Evolutionary conservation across 1,140 invertebrate genomes (phyloP).

Genomic region (Ganaspis sp.): DNA sequence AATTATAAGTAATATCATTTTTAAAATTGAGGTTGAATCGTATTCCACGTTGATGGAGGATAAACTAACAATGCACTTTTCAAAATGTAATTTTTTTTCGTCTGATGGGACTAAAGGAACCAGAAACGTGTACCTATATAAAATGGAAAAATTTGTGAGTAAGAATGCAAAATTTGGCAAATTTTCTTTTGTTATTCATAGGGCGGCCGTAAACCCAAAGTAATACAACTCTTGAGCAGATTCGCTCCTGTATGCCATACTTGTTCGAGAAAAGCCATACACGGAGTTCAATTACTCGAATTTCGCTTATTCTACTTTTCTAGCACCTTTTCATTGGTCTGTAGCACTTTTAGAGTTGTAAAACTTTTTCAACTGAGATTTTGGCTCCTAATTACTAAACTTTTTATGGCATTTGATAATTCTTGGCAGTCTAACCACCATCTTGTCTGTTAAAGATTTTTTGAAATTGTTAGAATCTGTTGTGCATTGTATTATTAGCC

Average conservation of each 20-base stretch:
- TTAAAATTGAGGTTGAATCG: no score
- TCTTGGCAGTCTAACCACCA: not conserved
- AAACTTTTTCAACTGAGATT: constrained; percentile 5
- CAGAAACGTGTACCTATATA: not conserved
- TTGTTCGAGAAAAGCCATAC: not conserved
- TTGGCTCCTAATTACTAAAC: not conserved
- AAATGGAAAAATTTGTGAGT: no score
- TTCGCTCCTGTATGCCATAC: not conserved
- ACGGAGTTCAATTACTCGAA: constrained; percentile 1
- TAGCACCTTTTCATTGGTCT: constrained; percentile 10
- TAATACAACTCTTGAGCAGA: not conserved
- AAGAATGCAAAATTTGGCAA: not conserved
- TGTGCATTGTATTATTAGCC: not conserved
- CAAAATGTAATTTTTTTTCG: no score
- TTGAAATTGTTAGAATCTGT: not conserved
- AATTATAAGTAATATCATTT: no score
- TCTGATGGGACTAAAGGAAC: not conserved
- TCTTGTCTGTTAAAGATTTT: not conserved
- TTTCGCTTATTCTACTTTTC: constrained; percentile 17
- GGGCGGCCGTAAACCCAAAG: not conserved
- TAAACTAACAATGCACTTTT: no score
- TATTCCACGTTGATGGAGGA: no score
- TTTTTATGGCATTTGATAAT: constrained; percentile 18
- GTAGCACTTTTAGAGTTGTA: not conserved
- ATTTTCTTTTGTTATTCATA: constrained; percentile 3